A percentile compares a stretch with the other conserved stretches of the same genome.
phyloP scores from a whole-genome alignment of 2,113 vertebrate species.

The Cryptotis parvus region DNA sequence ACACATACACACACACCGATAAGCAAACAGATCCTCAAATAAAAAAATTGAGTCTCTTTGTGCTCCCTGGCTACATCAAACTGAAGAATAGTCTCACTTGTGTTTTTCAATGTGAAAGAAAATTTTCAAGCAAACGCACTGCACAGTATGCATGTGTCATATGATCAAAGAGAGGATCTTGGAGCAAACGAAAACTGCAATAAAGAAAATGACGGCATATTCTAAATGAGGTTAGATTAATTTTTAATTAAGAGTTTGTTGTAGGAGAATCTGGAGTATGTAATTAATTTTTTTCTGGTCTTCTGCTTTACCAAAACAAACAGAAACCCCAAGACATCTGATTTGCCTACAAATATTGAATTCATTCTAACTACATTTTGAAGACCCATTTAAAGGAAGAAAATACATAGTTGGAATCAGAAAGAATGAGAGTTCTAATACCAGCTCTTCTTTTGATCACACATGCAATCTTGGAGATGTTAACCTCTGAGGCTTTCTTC shows the following conservation, averaged over 20 bases:
- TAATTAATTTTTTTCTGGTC: constrained; percentile 10
- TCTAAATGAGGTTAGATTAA: constrained; percentile 4
- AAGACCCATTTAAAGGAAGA: background rate
- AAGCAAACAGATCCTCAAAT: background rate
- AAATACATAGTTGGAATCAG: background rate
- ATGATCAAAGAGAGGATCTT: background rate
- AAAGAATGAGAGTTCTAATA: background rate
- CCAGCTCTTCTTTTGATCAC: background rate
- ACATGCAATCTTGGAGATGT: background rate
- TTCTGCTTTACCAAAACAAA: constrained; percentile 23
- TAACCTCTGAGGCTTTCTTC: constrained; percentile 6
- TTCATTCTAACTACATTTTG: background rate
- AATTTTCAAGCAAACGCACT: background rate
- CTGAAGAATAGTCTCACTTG: background rate
- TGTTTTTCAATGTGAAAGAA: background rate
- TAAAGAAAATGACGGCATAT: background rate
- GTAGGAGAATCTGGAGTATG: background rate
- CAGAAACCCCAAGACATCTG: background rate
- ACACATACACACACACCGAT: too few species aligned
- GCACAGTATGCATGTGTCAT: background rate
- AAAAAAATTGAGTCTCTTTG: background rate
- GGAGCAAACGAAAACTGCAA: background rate
- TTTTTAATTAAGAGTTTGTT: constrained; percentile 25
- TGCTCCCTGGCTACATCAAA: background rate
- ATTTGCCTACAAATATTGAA: constrained; percentile 12